phyloP scores from a whole-genome alignment of 2,797 vertebrate species.

The Craterocephalus amniculus region DNA sequence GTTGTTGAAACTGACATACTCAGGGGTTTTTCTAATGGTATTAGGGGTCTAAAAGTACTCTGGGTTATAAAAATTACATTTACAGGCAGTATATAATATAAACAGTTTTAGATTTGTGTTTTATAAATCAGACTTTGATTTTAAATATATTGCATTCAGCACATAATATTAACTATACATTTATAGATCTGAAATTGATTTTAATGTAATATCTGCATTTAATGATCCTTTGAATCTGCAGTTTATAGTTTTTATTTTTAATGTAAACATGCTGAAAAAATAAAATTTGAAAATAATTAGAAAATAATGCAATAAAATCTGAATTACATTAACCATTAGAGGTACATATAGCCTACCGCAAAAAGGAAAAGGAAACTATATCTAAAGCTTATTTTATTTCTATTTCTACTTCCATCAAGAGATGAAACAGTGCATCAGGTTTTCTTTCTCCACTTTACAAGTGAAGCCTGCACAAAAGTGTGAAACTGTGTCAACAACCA shows the following conservation, averaged over 20 bases:
- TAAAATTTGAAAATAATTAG: no score
- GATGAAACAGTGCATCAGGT: no score
- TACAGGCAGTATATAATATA: background rate
- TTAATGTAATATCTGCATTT: background rate
- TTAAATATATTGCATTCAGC: background rate
- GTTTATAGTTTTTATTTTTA: background rate
- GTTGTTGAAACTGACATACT: conserved; percentile 22
- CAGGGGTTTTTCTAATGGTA: conserved; percentile 6
- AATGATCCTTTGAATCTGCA: background rate
- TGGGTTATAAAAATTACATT: conserved; percentile 9
- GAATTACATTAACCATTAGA: no score
- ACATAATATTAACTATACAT: background rate
- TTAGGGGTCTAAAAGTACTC: conserved; percentile 9
- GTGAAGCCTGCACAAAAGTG: no score
- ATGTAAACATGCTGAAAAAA: no score
- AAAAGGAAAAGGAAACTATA: no score
- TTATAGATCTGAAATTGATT: background rate
- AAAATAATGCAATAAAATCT: no score
- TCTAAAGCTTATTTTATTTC: no score
- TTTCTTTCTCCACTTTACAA: no score
- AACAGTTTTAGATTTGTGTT: conserved; percentile 1
- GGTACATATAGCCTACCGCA: no score
- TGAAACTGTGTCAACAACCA: no score
- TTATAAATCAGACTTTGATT: background rate
- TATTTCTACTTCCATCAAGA: no score